Evolutionary conservation across 2,797 vertebrate genomes (phyloP).

Genomic region (Pelobates cultripes): DNA sequence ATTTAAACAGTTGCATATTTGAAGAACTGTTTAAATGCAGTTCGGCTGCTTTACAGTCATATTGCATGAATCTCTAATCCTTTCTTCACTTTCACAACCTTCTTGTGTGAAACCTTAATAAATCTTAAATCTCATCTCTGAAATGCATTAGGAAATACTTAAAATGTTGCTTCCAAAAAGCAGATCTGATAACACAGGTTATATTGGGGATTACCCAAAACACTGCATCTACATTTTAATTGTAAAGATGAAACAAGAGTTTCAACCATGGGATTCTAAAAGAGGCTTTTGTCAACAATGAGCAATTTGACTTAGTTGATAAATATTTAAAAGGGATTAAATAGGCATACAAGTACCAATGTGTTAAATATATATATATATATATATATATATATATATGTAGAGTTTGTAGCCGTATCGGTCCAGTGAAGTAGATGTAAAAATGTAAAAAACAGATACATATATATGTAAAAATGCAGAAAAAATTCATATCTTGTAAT

Average conservation of each 20-base stretch:
- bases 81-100: background rate
- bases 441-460: too few relatives aligned
- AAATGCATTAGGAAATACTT: conserved; percentile 18
- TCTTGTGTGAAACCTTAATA: conserved; percentile 22
- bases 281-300: conserved; percentile 25
- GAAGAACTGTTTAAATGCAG: background rate
- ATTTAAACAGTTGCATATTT: background rate
- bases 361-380: background rate
- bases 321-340: conserved; percentile 33
- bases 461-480: too few relatives aligned
- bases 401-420: too few relatives aligned
- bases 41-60: background rate
- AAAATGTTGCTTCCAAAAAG: conserved; percentile 27
- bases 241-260: conserved; percentile 15
- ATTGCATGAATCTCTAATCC: conserved; percentile 12
- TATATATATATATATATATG: too few relatives aligned
- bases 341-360: conserved; percentile 11
- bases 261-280: conserved; percentile 8
- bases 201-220: conserved; percentile 20
- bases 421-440: too few relatives aligned
- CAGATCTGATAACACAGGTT: conserved; percentile 2
- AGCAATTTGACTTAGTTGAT: conserved; percentile 4
- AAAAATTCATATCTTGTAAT: too few relatives aligned
- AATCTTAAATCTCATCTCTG: conserved; percentile 20
- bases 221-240: conserved; percentile 5